Evolutionary conservation across 1,140 invertebrate species (phyloP).

Genomic region (Ceratosolen solmsi): DNA sequence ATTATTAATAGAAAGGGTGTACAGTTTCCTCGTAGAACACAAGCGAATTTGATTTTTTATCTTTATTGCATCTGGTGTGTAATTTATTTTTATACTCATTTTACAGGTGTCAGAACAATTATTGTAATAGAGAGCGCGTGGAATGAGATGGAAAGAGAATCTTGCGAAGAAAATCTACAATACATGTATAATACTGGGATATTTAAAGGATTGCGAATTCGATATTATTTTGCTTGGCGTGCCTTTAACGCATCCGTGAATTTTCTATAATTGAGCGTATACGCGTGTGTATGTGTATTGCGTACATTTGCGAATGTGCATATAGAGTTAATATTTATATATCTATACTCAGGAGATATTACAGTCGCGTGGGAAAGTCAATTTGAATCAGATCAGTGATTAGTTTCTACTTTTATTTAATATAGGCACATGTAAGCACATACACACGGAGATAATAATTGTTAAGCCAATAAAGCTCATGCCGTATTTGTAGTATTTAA

Average conservation of each 20-base stretch:
- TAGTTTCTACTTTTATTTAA: slow-evolving; percentile 18
- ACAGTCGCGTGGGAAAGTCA: neutral
- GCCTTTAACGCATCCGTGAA: neutral
- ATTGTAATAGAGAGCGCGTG: neutral
- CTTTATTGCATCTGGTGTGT: neutral
- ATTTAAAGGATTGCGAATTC: neutral
- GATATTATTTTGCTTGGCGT: neutral
- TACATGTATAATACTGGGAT: neutral
- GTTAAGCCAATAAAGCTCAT: neutral
- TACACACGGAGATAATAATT: no score
- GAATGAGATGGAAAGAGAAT: neutral
- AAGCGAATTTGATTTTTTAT: neutral
- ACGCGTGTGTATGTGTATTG: neutral
- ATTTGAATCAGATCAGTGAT: neutral
- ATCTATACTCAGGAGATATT: neutral
- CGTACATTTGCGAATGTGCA: neutral
- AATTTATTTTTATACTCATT: neutral
- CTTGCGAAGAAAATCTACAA: no score
- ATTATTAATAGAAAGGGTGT: neutral
- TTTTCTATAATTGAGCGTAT: neutral
- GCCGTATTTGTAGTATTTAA: no score
- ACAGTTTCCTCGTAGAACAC: neutral
- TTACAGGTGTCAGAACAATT: neutral
- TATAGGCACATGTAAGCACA: neutral
- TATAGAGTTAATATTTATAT: neutral